Evolutionary conservation across 2,797 vertebrate genomes (phyloP).

Genomic region (Rhabdophis nuchalis): DNA sequence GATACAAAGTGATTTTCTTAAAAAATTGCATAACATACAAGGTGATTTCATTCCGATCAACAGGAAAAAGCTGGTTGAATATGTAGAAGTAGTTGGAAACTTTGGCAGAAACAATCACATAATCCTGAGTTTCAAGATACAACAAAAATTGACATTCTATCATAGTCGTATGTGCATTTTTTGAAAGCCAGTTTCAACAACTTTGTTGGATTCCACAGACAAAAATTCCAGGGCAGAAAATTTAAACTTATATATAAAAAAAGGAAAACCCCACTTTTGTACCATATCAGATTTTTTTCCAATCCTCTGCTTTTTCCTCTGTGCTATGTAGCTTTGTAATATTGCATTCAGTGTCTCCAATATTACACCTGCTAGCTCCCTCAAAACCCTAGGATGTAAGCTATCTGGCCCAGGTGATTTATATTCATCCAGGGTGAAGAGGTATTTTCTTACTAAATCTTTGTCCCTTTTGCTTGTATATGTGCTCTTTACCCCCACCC

Average conservation of each 20-base stretch:
- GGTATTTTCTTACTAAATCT: neutral
- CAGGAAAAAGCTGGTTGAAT: neutral
- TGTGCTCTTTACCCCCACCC: neutral
- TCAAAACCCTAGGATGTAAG: neutral
- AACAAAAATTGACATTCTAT: neutral
- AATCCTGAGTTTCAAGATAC: neutral
- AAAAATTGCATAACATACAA: neutral
- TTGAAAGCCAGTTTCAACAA: neutral
- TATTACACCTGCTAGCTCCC: neutral
- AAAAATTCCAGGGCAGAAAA: neutral
- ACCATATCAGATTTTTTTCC: neutral
- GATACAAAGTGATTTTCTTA: neutral
- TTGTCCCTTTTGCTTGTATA: neutral
- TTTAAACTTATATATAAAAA: neutral
- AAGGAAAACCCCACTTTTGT: neutral
- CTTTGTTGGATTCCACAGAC: neutral
- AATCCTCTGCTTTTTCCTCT: neutral
- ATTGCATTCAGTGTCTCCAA: neutral
- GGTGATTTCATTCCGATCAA: neutral
- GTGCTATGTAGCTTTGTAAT: neutral
- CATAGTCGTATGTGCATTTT: neutral
- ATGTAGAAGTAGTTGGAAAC: neutral
- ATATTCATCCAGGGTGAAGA: neutral
- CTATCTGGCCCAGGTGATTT: neutral
- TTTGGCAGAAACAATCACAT: neutral